A percentile compares a stretch with the other conserved stretches of the same genome.
phyloP scores from a whole-genome alignment of 23 tunicate genomes.

The Ascidia mentula region DNA sequence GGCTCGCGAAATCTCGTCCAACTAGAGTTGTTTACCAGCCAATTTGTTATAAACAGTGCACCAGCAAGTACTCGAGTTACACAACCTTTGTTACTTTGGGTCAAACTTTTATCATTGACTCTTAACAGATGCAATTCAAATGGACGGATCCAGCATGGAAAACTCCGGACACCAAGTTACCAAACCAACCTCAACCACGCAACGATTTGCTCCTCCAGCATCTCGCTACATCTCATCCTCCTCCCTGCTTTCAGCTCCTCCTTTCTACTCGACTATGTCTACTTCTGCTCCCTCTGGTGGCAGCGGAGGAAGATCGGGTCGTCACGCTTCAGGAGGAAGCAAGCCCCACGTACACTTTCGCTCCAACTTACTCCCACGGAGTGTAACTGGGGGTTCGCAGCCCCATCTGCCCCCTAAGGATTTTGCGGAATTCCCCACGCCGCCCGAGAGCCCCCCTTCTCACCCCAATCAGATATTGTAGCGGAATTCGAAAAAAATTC shows the following conservation, averaged over 20 bases:
- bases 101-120: too few species aligned
- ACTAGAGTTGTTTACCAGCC: too few species aligned
- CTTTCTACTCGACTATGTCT: neutral
- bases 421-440: conserved; percentile 8
- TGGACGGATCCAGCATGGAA: too few species aligned
- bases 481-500: neutral
- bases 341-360: neutral
- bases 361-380: conserved; percentile 4
- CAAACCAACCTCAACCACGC: neutral
- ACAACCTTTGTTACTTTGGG: too few species aligned
- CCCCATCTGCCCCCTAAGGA: conserved; percentile 14
- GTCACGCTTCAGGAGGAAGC: neutral
- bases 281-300: neutral
- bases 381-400: conserved; percentile 11
- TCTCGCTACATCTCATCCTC: neutral
- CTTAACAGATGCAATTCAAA: neutral
- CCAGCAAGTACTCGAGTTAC: too few species aligned
- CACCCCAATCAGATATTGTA: conserved; percentile 1
- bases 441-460: conserved; percentile 9
- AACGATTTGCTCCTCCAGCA: neutral
- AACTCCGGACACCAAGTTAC: too few species aligned
- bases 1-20: too few species aligned
- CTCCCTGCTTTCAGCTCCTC: neutral
- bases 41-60: too few species aligned
- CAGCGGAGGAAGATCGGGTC: neutral